A percentile compares a stretch with the other conserved stretches of the same genome.
Evolutionary conservation across 2,113 vertebrate genomes (phyloP).

Genomic region (Cisticola juncidis): DNA sequence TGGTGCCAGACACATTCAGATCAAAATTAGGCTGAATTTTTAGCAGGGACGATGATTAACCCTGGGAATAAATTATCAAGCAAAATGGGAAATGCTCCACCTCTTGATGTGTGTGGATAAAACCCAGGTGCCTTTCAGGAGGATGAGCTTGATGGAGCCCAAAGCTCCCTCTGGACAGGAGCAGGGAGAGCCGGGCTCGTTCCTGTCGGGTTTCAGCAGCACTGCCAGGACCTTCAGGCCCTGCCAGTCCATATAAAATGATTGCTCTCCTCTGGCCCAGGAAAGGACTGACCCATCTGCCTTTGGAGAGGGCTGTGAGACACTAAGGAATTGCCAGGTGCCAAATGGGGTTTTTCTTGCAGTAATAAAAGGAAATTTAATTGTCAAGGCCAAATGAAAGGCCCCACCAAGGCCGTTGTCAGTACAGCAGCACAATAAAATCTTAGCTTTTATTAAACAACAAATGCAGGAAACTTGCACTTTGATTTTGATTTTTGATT

Average conservation of each 20-base stretch:
- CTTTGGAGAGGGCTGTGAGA: not conserved
- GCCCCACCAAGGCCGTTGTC: not conserved
- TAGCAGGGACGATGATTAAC: not conserved
- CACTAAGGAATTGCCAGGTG: not conserved
- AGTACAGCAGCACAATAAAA: constrained; percentile 27
- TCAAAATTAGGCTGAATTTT: not conserved
- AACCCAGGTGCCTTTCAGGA: not conserved
- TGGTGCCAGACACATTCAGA: not conserved
- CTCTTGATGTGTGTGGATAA: not conserved
- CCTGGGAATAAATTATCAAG: not conserved
- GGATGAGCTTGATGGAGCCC: not conserved
- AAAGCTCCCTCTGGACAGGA: not conserved
- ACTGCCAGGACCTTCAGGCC: not conserved
- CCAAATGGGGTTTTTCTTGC: not conserved
- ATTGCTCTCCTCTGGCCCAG: not conserved
- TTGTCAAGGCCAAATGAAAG: constrained; percentile 39
- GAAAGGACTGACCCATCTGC: not conserved
- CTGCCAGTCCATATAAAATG: not conserved
- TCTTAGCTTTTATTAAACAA: constrained; percentile 12
- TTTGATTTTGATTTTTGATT: not conserved
- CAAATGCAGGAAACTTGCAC: not conserved
- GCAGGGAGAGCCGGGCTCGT: rapidly evolving
- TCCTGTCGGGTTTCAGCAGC: rapidly evolving
- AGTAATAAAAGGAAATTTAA: constrained; percentile 12
- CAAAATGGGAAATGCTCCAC: not conserved